phyloP scores from a whole-genome alignment of 2,113 vertebrate genomes.

The Actenoides hombroni region DNA sequence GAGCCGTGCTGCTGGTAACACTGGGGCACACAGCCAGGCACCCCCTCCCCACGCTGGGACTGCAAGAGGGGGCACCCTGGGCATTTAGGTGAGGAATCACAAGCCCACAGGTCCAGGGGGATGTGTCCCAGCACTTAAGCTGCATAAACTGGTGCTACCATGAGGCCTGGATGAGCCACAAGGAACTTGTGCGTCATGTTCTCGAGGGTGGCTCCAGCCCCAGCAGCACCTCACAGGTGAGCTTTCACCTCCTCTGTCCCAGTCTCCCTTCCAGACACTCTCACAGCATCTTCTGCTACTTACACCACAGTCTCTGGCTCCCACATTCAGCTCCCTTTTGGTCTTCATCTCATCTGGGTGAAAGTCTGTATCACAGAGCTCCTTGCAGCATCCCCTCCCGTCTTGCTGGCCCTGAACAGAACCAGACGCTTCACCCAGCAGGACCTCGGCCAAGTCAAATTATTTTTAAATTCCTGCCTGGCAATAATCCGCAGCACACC shows the following conservation, averaged over 20 bases:
- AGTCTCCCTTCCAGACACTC: neutral
- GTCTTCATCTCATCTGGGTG: neutral
- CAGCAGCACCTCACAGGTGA: neutral
- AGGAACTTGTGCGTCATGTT: neutral
- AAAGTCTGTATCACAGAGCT: neutral
- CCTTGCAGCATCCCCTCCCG: neutral
- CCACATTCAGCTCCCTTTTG: neutral
- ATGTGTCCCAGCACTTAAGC: neutral
- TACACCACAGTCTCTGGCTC: neutral
- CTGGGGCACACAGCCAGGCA: neutral
- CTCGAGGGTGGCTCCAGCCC: neutral
- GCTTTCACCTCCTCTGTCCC: neutral
- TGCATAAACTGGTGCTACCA: neutral
- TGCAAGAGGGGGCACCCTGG: neutral
- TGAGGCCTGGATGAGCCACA: neutral
- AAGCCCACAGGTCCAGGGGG: neutral
- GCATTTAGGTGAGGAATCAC: neutral
- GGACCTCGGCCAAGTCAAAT: neutral
- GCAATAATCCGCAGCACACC: neutral
- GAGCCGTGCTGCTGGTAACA: neutral
- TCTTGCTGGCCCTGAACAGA: neutral
- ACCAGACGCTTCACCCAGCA: neutral
- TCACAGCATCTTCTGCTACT: neutral
- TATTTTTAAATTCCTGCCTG: constrained; percentile 28
- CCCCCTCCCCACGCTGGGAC: neutral